Conservation (phyloP, 2,888 invertebrate genomes). For the Ophraella communa region DNA sequence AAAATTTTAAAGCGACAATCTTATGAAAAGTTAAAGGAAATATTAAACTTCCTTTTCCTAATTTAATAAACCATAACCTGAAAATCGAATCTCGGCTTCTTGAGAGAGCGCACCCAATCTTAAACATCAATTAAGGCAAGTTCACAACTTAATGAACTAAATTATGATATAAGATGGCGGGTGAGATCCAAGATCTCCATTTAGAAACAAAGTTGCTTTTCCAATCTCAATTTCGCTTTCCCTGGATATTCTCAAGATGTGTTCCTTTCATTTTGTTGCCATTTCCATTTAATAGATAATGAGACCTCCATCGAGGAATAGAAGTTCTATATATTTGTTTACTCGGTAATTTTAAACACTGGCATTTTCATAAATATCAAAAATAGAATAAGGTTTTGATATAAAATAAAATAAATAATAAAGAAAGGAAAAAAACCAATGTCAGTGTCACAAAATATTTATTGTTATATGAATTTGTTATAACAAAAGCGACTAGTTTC, state of each 20-base stretch:
- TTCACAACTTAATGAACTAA: conserved; percentile 53
- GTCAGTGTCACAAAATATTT: no score
- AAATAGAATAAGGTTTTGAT: neutral
- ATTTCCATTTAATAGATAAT: conserved; percentile 4
- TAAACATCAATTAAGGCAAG: conserved; percentile 56
- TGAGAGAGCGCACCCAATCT: conserved; percentile 45
- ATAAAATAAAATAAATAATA: no score
- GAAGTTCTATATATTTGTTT: no score
- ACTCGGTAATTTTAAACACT: no score
- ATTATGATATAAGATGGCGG: conserved; percentile 52
- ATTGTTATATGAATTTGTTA: no score
- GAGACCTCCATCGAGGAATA: neutral
- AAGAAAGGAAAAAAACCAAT: no score
- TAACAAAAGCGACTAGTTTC: no score
- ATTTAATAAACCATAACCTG: conserved; percentile 20
- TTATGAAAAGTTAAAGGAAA: conserved; percentile 12
- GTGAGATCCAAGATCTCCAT: conserved; percentile 44
- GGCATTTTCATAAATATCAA: no score
- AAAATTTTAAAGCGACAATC: neutral
- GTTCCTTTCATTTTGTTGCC: conserved; percentile 14
- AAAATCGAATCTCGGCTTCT: conserved; percentile 20
- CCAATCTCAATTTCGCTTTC: conserved; percentile 24
- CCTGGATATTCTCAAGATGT: neutral
- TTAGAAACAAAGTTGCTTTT: conserved; percentile 48
- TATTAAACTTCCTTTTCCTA: conserved; percentile 10